A percentile compares a stretch with the other conserved stretches of the same genome.
phyloP scores from a whole-genome alignment of 2,888 invertebrate species.

The Orchesellides sinensis region DNA sequence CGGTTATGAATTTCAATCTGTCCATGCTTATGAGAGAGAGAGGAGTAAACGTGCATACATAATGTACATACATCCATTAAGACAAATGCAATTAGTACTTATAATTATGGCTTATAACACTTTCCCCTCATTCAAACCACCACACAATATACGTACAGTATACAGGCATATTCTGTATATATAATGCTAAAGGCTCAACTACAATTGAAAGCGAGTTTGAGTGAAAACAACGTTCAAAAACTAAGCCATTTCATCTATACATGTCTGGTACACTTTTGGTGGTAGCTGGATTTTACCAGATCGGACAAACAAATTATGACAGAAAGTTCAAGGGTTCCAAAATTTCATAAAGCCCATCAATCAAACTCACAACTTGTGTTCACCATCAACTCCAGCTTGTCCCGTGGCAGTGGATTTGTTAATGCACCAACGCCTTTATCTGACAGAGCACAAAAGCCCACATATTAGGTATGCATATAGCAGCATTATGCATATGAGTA shows the following conservation, averaged over 20 bases:
- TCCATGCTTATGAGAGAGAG: not conserved
- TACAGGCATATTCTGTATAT: not conserved
- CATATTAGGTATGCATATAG: not conserved
- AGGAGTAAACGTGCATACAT: constrained; percentile 9
- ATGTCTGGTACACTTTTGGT: not conserved
- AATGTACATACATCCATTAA: not conserved
- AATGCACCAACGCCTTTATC: constrained; percentile 33
- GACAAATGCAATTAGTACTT: constrained; percentile 29
- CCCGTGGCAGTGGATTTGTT: constrained; percentile 11
- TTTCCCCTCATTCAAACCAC: constrained; percentile 11
- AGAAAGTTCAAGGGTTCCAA: constrained; percentile 49
- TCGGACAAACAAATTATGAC: constrained; percentile 43
- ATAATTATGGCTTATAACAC: constrained; percentile 38
- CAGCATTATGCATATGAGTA: not conserved
- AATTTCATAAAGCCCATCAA: constrained; percentile 53
- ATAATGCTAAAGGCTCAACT: not conserved
- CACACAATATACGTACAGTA: not conserved
- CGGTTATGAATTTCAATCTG: constrained; percentile 21
- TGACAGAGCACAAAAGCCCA: not conserved
- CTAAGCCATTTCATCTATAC: not conserved
- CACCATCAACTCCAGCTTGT: not conserved
- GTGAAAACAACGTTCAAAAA: not conserved
- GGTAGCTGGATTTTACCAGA: not conserved
- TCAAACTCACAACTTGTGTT: constrained; percentile 48
- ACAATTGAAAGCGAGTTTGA: not conserved